These are phyloP conservation scores for Picus viridis DNA, from an alignment of 2,797 vertebrate species.

Conservation along the genomic window DNA sequence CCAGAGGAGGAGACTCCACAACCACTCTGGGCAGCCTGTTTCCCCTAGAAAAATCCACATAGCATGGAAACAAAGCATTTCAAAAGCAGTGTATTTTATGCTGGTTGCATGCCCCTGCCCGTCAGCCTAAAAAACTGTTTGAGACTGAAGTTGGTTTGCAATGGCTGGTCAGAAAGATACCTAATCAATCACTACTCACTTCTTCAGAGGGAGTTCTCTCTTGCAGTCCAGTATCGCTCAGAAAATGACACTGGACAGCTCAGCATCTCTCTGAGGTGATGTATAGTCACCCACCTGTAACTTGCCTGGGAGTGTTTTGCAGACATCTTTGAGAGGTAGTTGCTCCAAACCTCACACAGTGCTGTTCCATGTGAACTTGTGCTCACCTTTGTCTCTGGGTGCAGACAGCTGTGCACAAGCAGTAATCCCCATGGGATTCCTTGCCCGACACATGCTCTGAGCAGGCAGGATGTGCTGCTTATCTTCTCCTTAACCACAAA, in stretches of 20 bases:
- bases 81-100: too few species aligned
- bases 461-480: not conserved
- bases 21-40: too few species aligned
- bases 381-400: not conserved
- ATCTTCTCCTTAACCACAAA: not conserved
- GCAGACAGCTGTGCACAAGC: not conserved
- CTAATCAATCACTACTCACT: too few species aligned
- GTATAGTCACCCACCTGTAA: not conserved
- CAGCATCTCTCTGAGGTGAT: not conserved
- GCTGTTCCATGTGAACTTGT: not conserved
- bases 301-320: not conserved
- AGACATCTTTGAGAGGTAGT: not conserved
- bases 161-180: too few species aligned
- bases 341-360: not conserved
- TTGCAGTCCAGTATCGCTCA: rapidly evolving
- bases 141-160: too few species aligned
- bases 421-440: not conserved
- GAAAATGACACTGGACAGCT: not conserved
- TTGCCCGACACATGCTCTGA: not conserved
- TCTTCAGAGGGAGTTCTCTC: not conserved
- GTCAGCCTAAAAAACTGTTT: too few species aligned
- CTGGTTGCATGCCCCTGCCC: too few species aligned
- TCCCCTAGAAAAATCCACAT: too few species aligned
- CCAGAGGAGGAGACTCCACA: too few species aligned
- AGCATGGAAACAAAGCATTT: too few species aligned